phyloP scores from a whole-genome alignment of 1,140 invertebrate species.

The Teleogryllus occipitalis region DNA sequence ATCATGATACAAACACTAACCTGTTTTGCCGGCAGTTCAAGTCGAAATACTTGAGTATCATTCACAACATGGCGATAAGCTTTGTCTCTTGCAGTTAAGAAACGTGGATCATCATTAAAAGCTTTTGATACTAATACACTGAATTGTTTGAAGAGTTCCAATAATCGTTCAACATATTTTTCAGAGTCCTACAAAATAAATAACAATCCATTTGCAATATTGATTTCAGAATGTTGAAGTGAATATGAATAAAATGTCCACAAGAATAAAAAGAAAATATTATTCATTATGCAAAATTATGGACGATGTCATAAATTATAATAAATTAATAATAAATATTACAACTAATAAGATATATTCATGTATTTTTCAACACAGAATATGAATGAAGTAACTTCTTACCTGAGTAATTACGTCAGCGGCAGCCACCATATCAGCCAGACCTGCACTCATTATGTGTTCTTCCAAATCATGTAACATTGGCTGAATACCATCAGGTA shows the following conservation, averaged over 20 bases:
- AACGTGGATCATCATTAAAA: conserved; percentile 93
- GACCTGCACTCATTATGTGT: conserved; percentile 86
- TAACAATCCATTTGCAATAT: neutral
- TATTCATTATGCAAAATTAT: too few relatives aligned
- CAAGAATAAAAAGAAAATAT: too few relatives aligned
- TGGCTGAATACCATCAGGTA: conserved; percentile 83
- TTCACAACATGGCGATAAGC: conserved; percentile 98
- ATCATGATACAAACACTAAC: conserved; percentile 30
- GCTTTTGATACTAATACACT: conserved; percentile 88
- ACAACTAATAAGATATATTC: too few relatives aligned
- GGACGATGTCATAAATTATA: too few relatives aligned
- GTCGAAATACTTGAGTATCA: conserved; percentile 92
- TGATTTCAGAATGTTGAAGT: too few relatives aligned
- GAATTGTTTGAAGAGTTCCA: conserved; percentile 89
- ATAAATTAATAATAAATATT: neutral
- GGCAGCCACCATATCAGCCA: conserved; percentile 94
- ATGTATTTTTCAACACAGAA: neutral
- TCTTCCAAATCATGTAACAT: conserved; percentile 88
- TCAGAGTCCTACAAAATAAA: conserved; percentile 73
- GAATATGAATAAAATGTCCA: too few relatives aligned
- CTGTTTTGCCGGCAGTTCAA: conserved; percentile 62
- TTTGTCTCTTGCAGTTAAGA: conserved; percentile 95
- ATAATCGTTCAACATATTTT: conserved; percentile 94
- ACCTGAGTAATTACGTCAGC: conserved; percentile 88
- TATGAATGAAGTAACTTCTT: conserved; percentile 2